A percentile compares a stretch with the other conserved stretches of the same genome.
phyloP scores from a whole-genome alignment of 2,888 invertebrate species.

The Harmothoe impar region DNA sequence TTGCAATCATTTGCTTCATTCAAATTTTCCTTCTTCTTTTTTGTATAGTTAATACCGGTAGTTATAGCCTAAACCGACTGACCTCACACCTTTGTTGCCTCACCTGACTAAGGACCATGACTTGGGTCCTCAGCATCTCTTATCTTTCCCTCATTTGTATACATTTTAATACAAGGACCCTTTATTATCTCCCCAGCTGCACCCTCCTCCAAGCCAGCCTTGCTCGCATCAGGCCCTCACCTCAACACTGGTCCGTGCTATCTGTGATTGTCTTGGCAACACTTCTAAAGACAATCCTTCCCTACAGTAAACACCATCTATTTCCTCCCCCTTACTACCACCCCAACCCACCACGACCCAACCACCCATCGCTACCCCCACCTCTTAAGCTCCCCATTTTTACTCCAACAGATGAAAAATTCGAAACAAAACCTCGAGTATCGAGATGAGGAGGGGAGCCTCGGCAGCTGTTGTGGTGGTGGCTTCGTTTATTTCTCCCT shows the following conservation, averaged over 20 bases:
- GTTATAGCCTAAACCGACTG: too few relatives aligned
- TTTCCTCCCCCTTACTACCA: slow-evolving; percentile 14
- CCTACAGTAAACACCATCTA: slow-evolving; percentile 48
- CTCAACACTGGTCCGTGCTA: not conserved
- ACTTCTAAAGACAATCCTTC: slow-evolving; percentile 54
- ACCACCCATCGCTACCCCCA: not conserved
- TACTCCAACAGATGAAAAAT: not conserved
- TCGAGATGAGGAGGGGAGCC: not conserved
- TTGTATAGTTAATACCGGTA: too few relatives aligned
- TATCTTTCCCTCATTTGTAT: too few relatives aligned
- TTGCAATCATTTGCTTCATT: too few relatives aligned
- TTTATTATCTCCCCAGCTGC: not conserved
- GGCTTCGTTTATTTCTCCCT: slow-evolving; percentile 29
- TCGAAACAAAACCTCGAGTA: slow-evolving; percentile 14
- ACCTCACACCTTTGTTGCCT: too few relatives aligned
- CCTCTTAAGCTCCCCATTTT: not conserved
- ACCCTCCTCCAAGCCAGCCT: not conserved
- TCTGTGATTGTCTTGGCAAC: slow-evolving; percentile 56
- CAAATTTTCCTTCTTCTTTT: too few relatives aligned
- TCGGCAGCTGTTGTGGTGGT: slow-evolving; percentile 4
- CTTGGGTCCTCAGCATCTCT: too few relatives aligned
- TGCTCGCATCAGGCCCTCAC: not conserved
- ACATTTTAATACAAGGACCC: too few relatives aligned
- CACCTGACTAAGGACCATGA: too few relatives aligned
- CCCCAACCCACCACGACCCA: not conserved